These are phyloP conservation scores for Scaptomyza graminum DNA, from an alignment of 1,140 invertebrate species.

Conservation along the genomic window DNA sequence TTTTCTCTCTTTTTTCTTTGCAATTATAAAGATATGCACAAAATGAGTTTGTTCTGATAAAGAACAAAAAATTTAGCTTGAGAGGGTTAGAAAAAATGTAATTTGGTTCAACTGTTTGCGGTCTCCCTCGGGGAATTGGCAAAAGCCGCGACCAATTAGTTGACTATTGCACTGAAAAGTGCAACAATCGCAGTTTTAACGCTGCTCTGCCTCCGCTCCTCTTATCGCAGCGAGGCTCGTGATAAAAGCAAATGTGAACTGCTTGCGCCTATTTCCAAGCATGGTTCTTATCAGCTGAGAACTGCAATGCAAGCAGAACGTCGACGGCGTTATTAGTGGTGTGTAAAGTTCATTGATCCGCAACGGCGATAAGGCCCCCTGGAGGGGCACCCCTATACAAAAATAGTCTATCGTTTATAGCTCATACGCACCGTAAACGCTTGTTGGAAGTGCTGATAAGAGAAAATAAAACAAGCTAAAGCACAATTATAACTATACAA, in stretches of 20 bases:
- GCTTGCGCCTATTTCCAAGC: constrained; percentile 12
- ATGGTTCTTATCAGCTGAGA: constrained; percentile 31
- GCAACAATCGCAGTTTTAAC: constrained; percentile 24
- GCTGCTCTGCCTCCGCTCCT: background rate
- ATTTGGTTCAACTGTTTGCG: constrained; percentile 69
- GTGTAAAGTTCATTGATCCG: constrained; percentile 73
- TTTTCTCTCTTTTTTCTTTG: constrained; percentile 25
- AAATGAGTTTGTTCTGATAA: constrained; percentile 63
- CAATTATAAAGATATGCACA: constrained; percentile 79
- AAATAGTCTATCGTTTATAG: constrained; percentile 52
- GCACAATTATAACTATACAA: constrained; percentile 20
- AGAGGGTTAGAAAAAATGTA: constrained; percentile 48
- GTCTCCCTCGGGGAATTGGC: constrained; percentile 13
- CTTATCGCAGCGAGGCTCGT: constrained; percentile 7
- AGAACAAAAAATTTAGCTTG: constrained; percentile 40
- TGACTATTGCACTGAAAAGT: background rate
- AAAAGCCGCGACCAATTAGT: constrained; percentile 64
- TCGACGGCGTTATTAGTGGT: constrained; percentile 15
- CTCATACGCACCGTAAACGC: constrained; percentile 63
- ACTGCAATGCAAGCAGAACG: constrained; percentile 22
- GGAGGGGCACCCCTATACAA: constrained; percentile 7
- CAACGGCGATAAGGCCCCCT: constrained; percentile 49
- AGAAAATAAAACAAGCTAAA: constrained; percentile 6
- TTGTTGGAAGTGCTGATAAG: constrained; percentile 27
- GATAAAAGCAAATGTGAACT: constrained; percentile 38